Evolutionary conservation across 2,888 invertebrate genomes (phyloP), one percentile per base, ranked within the genome.

Genomic region (Sarcophaga carnaria): DNA sequence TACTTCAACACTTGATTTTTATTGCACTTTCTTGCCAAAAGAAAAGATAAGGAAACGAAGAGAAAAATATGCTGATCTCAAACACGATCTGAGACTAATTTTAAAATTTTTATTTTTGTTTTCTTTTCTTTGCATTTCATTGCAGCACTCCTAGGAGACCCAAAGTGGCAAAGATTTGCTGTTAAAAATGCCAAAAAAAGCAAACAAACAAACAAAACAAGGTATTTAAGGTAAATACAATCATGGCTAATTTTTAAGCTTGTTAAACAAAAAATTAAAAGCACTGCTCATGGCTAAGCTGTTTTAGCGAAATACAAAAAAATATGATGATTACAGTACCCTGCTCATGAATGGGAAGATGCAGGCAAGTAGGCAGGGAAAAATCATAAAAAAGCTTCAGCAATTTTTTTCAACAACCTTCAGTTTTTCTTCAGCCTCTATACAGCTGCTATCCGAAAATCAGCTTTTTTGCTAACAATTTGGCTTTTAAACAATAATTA

Each of bases 31-130:
- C 76, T 85, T 54, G 54, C 54, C 12, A 17, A 54, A 54, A 5
- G 17, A 54, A 17, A 54, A 54, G 5, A 54, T 4, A 54, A 54
- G 3, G 3, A 54, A 54, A 14, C 12, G 12, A 14, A 14, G 1
- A 4, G 3, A 62, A 80, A 80, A 80, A 71, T 85, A 62, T 79
- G 74, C 64, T 76, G 60, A 80, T 71, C 70, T 76, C n/a, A 64
- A 80, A 72, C 76, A 85, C 66, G 80, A 85, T 80, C 76, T 80
- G 66, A 80, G 84, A 62, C 84, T 72, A 80, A 85, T 85, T 85
- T 85, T 80, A 60, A 70, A 76, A 62, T 77, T 69, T 67, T 70
- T 25, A 12, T 83, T 64, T 74, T 62, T n/a, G 3, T 22, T 37
- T 37, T 37, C 37, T 37, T 49, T 49, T 49, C 49, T 70, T 59